phyloP scores from a whole-genome alignment of 1,140 invertebrate genomes.

The Drosophila ananassae region DNA sequence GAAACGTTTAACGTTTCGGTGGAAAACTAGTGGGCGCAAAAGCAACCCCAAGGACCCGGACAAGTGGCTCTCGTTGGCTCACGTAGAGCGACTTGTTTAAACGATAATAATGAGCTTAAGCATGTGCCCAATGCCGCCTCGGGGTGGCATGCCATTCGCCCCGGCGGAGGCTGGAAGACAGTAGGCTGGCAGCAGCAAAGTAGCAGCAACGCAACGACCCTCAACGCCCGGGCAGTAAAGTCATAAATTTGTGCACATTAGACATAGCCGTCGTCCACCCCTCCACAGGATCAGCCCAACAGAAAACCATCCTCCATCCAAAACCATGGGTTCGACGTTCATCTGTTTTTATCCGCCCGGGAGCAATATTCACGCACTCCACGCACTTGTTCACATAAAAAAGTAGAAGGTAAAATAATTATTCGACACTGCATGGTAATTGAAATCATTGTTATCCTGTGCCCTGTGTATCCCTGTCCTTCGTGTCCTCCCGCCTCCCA shows the following conservation, averaged over 20 bases:
- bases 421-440: constrained; percentile 82
- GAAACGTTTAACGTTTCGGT: constrained; percentile 70
- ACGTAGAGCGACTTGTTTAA: constrained; percentile 78
- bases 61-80: constrained; percentile 62
- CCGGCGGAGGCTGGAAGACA: constrained; percentile 18
- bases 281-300: not conserved
- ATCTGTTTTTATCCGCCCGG: constrained; percentile 82
- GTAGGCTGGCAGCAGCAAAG: constrained; percentile 48
- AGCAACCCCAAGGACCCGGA: constrained; percentile 55
- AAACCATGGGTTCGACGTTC: constrained; percentile 37
- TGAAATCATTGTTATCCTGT: constrained; percentile 81
- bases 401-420: constrained; percentile 77
- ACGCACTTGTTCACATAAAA: constrained; percentile 74
- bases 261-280: constrained; percentile 74
- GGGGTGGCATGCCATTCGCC: constrained; percentile 52
- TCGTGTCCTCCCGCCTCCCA: constrained; percentile 33
- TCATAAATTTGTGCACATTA: constrained; percentile 84
- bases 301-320: not conserved
- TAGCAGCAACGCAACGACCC: constrained; percentile 44
- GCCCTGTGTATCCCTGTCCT: constrained; percentile 17
- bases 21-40: constrained; percentile 28
- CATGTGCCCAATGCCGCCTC: constrained; percentile 61
- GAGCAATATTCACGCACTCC: constrained; percentile 82
- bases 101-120: constrained; percentile 83
- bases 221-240: constrained; percentile 64